phyloP scores from a whole-genome alignment of 2,888 invertebrate species.

The Salpingus planirostris region DNA sequence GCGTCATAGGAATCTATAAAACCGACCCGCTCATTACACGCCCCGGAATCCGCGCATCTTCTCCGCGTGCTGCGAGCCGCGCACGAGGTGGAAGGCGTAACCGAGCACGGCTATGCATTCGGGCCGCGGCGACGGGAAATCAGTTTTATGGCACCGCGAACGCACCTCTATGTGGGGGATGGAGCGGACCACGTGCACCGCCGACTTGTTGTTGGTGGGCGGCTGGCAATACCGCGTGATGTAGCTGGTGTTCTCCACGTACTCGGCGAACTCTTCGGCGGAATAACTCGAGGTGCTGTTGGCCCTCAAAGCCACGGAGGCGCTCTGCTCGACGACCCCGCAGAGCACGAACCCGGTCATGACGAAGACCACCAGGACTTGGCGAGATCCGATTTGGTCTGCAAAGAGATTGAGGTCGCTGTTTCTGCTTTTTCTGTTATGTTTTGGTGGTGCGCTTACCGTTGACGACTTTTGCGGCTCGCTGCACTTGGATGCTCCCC shows the following conservation, averaged over 20 bases:
- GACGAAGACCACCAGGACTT: conserved; percentile 45
- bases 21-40: no score
- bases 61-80: no score
- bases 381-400: conserved; percentile 44
- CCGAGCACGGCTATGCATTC: no score
- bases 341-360: conserved; percentile 48
- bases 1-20: conserved; percentile 43
- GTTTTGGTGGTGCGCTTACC: no score
- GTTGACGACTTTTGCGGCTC: conserved; percentile 47
- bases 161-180: conserved; percentile 41
- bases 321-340: conserved; percentile 49
- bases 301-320: conserved; percentile 47
- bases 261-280: conserved; percentile 42
- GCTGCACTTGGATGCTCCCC: conserved; percentile 46
- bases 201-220: conserved; percentile 25
- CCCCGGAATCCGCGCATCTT: no score
- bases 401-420: no score
- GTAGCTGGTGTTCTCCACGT: conserved; percentile 44
- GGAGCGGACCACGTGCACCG: conserved; percentile 37
- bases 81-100: no score
- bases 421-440: no score
- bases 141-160: no score
- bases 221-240: conserved; percentile 42
- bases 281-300: conserved; percentile 41
- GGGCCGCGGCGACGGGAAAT: no score